A percentile compares a stretch with the other conserved stretches of the same genome.
Evolutionary conservation across 2,888 invertebrate species (phyloP).

Genomic region (Pecten maximus): DNA sequence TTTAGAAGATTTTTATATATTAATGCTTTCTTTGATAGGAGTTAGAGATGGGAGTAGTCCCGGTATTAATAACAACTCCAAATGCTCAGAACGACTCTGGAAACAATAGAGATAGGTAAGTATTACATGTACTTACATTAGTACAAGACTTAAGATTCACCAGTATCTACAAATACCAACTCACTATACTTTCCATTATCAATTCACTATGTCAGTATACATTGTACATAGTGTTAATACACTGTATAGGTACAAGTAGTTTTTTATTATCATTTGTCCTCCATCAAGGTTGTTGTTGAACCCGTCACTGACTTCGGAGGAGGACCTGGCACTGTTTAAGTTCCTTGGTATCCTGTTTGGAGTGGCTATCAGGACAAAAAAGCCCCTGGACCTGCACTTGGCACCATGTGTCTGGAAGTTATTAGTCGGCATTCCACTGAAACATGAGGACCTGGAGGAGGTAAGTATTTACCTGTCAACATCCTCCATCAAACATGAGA

Average conservation of each 20-base stretch:
- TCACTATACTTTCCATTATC: too few species aligned
- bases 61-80: conserved; percentile 86
- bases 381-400: conserved; percentile 86
- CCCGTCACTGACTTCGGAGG: conserved; percentile 85
- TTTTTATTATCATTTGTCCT: neutral
- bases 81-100: conserved; percentile 86
- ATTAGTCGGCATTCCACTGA: conserved; percentile 85
- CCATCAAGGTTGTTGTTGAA: conserved; percentile 84
- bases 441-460: conserved; percentile 87
- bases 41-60: conserved; percentile 85
- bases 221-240: too few species aligned
- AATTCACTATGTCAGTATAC: too few species aligned
- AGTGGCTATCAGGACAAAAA: conserved; percentile 87
- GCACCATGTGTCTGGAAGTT: conserved; percentile 87
- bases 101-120: conserved; percentile 85
- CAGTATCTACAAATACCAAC: too few species aligned
- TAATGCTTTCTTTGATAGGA: conserved; percentile 83
- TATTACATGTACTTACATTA: neutral
- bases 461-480: conserved; percentile 65
- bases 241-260: too few species aligned
- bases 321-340: conserved; percentile 86
- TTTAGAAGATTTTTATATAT: neutral
- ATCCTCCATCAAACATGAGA: neutral
- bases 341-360: conserved; percentile 87
- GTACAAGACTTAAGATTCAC: too few species aligned